phyloP scores from a whole-genome alignment of 1,140 invertebrate genomes.

The Microplitis demolitor region DNA sequence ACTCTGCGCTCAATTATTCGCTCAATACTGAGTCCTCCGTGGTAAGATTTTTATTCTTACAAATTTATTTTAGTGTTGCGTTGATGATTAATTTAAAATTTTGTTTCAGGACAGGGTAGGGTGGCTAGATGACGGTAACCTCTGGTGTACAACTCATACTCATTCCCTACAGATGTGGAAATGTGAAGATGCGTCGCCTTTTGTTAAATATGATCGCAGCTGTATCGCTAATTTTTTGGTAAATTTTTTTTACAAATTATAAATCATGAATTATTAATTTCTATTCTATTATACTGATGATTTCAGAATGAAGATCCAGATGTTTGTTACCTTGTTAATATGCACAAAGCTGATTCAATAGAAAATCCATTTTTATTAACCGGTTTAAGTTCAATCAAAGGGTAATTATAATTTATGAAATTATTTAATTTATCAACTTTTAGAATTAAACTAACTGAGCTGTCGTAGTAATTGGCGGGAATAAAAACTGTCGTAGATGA shows the following conservation, averaged over 20 bases:
- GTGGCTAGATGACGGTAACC: slow-evolving; percentile 57
- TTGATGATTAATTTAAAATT: background rate
- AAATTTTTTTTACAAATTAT: slow-evolving; percentile 7
- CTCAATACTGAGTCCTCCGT: slow-evolving; percentile 86
- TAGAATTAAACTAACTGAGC: background rate
- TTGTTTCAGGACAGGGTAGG: slow-evolving; percentile 53
- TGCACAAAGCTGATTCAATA: slow-evolving; percentile 45
- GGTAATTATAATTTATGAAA: slow-evolving; percentile 48
- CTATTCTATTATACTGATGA: slow-evolving; percentile 12
- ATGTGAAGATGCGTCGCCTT: slow-evolving; percentile 65
- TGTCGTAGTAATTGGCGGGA: too few species aligned
- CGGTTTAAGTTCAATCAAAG: slow-evolving; percentile 66
- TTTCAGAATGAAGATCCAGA: slow-evolving; percentile 66
- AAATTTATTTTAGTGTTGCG: slow-evolving; percentile 3
- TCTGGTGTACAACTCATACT: slow-evolving; percentile 74
- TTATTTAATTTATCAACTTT: background rate
- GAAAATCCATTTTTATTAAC: slow-evolving; percentile 64
- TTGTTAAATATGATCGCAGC: slow-evolving; percentile 64
- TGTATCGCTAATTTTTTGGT: slow-evolving; percentile 39
- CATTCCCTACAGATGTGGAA: slow-evolving; percentile 76
- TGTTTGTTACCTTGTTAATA: slow-evolving; percentile 69
- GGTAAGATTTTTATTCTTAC: slow-evolving; percentile 56
- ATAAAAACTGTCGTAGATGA: too few species aligned
- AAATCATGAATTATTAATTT: background rate
- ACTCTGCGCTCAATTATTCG: slow-evolving; percentile 78